Conservation (phyloP, 2,888 invertebrate genomes). For the Sericinus montela region DNA sequence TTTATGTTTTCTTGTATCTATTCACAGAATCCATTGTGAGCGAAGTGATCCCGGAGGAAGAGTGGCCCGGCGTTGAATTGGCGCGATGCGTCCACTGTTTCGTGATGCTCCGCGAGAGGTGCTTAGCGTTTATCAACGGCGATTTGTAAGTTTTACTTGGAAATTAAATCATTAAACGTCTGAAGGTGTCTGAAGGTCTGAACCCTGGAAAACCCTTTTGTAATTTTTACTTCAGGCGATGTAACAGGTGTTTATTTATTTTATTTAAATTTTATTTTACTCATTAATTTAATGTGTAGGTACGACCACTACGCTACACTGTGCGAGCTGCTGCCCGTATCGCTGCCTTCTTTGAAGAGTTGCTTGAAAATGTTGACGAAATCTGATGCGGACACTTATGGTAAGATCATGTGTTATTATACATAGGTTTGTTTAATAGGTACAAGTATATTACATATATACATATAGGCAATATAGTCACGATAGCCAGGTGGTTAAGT, state of each 20-base stretch:
- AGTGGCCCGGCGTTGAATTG: conserved; percentile 70
- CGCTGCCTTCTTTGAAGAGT: conserved; percentile 80
- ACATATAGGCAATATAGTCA: too few relatives aligned
- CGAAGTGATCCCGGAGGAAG: conserved; percentile 36
- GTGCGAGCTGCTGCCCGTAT: conserved; percentile 83
- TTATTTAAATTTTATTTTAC: too few relatives aligned
- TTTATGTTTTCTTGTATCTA: too few relatives aligned
- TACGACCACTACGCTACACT: conserved; percentile 87
- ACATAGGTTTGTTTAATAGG: too few relatives aligned
- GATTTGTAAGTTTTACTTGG: conserved; percentile 41
- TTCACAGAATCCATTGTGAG: conserved; percentile 18
- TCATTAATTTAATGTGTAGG: conserved; percentile 65
- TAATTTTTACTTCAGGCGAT: too few relatives aligned
- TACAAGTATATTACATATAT: too few relatives aligned
- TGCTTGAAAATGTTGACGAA: conserved; percentile 76
- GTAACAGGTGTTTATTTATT: too few relatives aligned
- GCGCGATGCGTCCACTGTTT: conserved; percentile 49
- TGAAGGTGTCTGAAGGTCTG: too few relatives aligned
- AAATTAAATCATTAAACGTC: too few relatives aligned
- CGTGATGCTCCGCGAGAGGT: conserved; percentile 32
- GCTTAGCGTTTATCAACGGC: conserved; percentile 34
- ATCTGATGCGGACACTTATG: neutral
- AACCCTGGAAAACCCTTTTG: too few relatives aligned
- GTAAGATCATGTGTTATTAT: neutral
- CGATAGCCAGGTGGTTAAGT: too few relatives aligned